Base-by-base conservation (phyloP, 2,888 invertebrate species). In the Molanna angustata region DNA sequence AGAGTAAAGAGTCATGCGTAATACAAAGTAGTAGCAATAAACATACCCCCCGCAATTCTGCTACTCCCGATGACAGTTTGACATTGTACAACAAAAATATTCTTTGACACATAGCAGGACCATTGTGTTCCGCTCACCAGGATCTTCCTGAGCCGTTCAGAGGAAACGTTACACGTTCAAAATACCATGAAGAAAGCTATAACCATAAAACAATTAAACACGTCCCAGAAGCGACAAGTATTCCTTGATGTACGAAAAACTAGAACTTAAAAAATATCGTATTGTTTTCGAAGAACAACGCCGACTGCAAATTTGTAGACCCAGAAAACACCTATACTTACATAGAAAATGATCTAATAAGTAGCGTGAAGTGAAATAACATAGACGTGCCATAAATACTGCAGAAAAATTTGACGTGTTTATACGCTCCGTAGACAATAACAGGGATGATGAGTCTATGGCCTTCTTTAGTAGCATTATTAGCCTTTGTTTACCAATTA, bases 341-440 rank as follows among this genome's bases (percentile, higher is more conserved):
- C n/a, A 49, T 49, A 27, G 17, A 19, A 31, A 46, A 46, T 46
- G 33, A 46, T 31, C 49, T 18, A 49, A 32, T 49, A 48, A 39
- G 39, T 27, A 39, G 48, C 39, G 17, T 27, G 20, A 49, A 48
- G 40, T 20, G 18, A 19, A 4, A 18, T 40, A 16, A 48, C 17
- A 40, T 40, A 48, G 18, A 22, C 49, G 21, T 16, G n/a, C 22
- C 49, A 42, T 49, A 49, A 42, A 49, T 49, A 42, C 14, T 42
- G 20, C 35, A 27, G 9, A 18, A 20, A 13, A 7, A n/a, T 35
- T 19, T 46, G 45, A 46, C 45, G 35, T 46, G 45, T 46, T 46
- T 33, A 46, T 46, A 32, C 35, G 32, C 33, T 22, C 19, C 35
- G 19, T 17, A 46, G 14, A 46, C 35, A 46, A 46, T 14, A 20